A percentile compares a stretch with the other conserved stretches of the same genome.
phyloP scores from a whole-genome alignment of 1,140 invertebrate species.

The Helicoverpa armigera region DNA sequence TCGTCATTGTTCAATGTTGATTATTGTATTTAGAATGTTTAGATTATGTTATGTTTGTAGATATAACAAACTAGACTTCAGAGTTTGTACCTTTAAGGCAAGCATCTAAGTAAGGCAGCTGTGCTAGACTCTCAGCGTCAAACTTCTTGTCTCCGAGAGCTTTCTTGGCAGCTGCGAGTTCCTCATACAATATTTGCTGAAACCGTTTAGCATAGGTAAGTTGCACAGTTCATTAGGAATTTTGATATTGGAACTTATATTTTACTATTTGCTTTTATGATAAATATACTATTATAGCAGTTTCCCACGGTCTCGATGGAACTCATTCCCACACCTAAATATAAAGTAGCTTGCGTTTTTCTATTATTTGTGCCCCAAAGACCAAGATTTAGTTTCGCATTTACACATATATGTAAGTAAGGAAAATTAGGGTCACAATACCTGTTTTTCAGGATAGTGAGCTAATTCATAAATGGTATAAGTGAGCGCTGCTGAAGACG shows the following conservation, averaged over 20 bases:
- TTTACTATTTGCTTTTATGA: too few species aligned
- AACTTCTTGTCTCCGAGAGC: slow-evolving; percentile 49
- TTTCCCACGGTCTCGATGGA: too few species aligned
- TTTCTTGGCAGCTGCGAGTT: slow-evolving; percentile 57
- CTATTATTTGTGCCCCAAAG: too few species aligned
- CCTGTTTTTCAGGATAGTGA: slow-evolving; percentile 59
- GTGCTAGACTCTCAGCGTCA: slow-evolving; percentile 40
- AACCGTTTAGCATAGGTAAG: slow-evolving; percentile 12
- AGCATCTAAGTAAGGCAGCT: slow-evolving; percentile 57
- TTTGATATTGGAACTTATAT: too few species aligned
- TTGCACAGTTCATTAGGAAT: neutral
- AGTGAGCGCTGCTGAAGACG: slow-evolving; percentile 50
- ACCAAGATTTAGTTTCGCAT: too few species aligned
- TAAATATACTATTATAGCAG: too few species aligned
- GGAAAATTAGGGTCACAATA: slow-evolving; percentile 33
- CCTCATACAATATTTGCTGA: slow-evolving; percentile 65
- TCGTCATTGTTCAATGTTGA: too few species aligned
- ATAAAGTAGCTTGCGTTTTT: neutral
- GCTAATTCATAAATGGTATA: slow-evolving; percentile 63
- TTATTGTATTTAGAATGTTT: too few species aligned
- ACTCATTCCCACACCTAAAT: too few species aligned
- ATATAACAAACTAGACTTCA: too few species aligned
- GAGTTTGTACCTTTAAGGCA: slow-evolving; percentile 57
- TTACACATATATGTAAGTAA: too few species aligned
- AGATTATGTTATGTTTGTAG: too few species aligned